Conservation (phyloP, 2,797 vertebrate genomes). For the Sebastes nivosus region DNA sequence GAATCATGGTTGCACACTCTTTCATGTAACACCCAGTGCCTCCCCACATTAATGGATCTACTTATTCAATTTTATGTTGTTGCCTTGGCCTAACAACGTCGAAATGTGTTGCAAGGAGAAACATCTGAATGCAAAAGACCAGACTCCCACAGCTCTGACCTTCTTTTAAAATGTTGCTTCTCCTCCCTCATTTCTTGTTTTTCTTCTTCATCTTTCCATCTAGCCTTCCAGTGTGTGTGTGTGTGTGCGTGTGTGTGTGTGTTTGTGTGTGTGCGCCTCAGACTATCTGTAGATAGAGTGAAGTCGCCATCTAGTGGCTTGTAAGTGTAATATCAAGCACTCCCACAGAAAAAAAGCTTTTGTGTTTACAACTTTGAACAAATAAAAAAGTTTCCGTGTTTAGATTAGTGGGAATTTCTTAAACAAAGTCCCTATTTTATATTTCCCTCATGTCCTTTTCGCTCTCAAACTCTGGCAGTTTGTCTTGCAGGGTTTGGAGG, state of each 20-base stretch:
- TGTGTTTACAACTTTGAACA: background rate
- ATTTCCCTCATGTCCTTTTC: background rate
- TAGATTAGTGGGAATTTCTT: background rate
- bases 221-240: background rate
- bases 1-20: background rate
- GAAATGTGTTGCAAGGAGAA: background rate
- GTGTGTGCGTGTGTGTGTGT: background rate
- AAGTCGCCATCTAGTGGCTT: conserved; percentile 71
- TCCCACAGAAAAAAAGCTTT: background rate
- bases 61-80: background rate
- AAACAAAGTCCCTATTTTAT: background rate
- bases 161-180: background rate
- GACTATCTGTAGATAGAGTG: background rate
- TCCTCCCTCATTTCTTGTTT: background rate
- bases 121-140: background rate
- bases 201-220: background rate
- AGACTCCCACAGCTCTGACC: background rate
- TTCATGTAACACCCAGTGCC: background rate
- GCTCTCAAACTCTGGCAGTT: background rate
- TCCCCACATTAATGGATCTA: background rate
- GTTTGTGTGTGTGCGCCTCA: background rate
- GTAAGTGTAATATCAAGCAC: background rate
- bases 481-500: background rate
- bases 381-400: background rate
- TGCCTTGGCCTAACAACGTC: background rate